Percentiles rank a stretch among this genome's conserved stretches.
Evolutionary conservation across 2,888 invertebrate species (phyloP).

Genomic region (Stegana nigrithorax): DNA sequence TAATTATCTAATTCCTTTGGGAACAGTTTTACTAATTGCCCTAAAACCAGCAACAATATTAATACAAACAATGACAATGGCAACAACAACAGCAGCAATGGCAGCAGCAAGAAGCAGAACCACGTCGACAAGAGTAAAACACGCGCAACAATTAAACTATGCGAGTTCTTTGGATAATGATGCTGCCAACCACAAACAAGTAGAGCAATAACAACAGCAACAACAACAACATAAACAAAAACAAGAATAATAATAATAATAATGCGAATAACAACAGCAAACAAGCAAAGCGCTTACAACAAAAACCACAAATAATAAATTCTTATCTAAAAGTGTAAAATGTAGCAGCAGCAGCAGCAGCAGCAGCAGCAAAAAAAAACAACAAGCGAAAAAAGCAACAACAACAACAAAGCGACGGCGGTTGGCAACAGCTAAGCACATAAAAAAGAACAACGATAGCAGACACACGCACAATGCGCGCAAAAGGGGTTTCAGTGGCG

Average conservation of each 20-base stretch:
- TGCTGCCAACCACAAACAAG: slow-evolving; percentile 21
- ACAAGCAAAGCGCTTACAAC: neutral
- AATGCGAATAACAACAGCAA: neutral
- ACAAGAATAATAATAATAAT: neutral
- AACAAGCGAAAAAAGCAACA: slow-evolving; percentile 12
- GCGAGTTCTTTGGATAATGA: slow-evolving; percentile 34
- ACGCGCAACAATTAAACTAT: slow-evolving; percentile 58
- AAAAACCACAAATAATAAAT: slow-evolving; percentile 17
- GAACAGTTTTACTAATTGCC: slow-evolving; percentile 56
- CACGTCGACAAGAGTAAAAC: slow-evolving; percentile 19
- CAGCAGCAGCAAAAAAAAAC: slow-evolving; percentile 12
- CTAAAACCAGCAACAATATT: slow-evolving; percentile 10
- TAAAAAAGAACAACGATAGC: neutral
- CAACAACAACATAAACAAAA: neutral
- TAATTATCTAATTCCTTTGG: slow-evolving; percentile 56
- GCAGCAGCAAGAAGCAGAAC: neutral
- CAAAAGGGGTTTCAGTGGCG: neutral
- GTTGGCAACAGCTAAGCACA: neutral
- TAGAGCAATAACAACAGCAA: neutral
- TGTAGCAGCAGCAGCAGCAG: neutral
- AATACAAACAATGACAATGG: neutral
- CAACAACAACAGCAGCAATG: neutral
- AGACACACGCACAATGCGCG: slow-evolving; percentile 19
- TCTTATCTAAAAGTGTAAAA: slow-evolving; percentile 18
- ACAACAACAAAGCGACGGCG: slow-evolving; percentile 20